These are phyloP conservation scores for Gnathonemus longibarbis DNA, from an alignment of 2,113 vertebrate genomes.

Conservation along the genomic window DNA sequence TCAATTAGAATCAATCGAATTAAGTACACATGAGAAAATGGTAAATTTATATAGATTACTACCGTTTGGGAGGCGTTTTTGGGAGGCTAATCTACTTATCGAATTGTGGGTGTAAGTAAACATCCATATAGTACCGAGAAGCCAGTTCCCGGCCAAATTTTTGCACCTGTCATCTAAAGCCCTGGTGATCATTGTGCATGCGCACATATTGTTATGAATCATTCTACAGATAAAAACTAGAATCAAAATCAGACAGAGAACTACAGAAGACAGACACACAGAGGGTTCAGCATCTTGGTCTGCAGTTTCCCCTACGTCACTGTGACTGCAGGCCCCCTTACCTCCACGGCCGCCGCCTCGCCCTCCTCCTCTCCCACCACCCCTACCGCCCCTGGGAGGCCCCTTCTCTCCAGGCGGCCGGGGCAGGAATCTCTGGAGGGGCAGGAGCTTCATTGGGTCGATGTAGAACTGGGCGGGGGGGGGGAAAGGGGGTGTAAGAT, in stretches of 20 bases:
- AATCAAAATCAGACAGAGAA: background rate
- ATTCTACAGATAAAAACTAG: background rate
- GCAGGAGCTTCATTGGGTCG: conserved; percentile 88
- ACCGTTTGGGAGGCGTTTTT: too few species aligned
- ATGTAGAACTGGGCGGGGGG: conserved; percentile 77
- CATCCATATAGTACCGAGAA: too few species aligned
- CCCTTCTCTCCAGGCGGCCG: conserved; percentile 90
- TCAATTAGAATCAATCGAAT: too few species aligned
- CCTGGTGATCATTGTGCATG: too few species aligned
- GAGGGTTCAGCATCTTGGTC: background rate
- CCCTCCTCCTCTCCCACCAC: conserved; percentile 71
- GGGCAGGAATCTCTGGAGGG: conserved; percentile 90
- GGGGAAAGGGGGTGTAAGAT: background rate
- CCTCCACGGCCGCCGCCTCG: conserved; percentile 71
- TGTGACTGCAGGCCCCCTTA: background rate
- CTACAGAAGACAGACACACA: background rate
- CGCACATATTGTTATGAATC: too few species aligned
- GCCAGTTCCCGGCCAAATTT: too few species aligned
- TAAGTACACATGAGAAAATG: too few species aligned
- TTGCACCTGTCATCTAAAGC: too few species aligned
- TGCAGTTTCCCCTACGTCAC: background rate
- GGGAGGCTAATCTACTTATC: too few species aligned
- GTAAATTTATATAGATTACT: too few species aligned
- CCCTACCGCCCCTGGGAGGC: conserved; percentile 74
- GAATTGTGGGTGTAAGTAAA: too few species aligned